Evolutionary conservation across 2,888 invertebrate genomes (phyloP), one percentile per base, ranked within the genome.

Genomic region (Tenthredo amoena): DNA sequence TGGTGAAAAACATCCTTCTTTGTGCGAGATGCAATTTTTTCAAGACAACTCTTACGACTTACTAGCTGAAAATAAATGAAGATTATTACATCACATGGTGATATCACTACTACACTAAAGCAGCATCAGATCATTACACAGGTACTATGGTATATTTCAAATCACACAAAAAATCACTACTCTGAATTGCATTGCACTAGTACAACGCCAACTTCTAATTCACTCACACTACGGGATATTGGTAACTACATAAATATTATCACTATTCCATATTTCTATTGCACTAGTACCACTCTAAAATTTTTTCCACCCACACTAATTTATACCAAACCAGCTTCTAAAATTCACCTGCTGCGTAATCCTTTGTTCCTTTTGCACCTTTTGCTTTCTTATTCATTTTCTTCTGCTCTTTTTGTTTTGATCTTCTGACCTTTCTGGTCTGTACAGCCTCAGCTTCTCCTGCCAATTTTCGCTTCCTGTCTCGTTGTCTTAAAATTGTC

Each of bases 311-410:
- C 12, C 62, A n/a, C 62, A 62, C 21, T 34, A 34, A 34, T 34
- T 4, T 4, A 62, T n/a, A 18, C 21, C 62, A 62, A 62, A 62
- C 62, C 62, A 9, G 62, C 26, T 62, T 62, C 2, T 62, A 62
- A 2, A 62, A 62, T 62, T 62, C 62, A 62, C 62, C 62, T 62
- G 62, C 62, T 62, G 26, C 62, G 62, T 62, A n/a, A 62, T n/a
- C 62, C 62, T 62, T 62, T 15, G 62, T 18, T 62, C 10, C 62
- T 62, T 62, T 62, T n/a, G 62, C 62, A 9, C 62, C 62, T 62
- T 9, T n/a, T 62, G 62, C 15, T 62, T 62, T 62, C 15, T 5
- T n/a, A 5, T 9, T 62, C 1, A 62, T 5, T 26, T 62, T 62
- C 62, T 62, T 62, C 62, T 62, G 62, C 4, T 62, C 62, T 18